Evolutionary conservation across 2,797 vertebrate species (phyloP).

Genomic region (Ptychadena robeensis): DNA sequence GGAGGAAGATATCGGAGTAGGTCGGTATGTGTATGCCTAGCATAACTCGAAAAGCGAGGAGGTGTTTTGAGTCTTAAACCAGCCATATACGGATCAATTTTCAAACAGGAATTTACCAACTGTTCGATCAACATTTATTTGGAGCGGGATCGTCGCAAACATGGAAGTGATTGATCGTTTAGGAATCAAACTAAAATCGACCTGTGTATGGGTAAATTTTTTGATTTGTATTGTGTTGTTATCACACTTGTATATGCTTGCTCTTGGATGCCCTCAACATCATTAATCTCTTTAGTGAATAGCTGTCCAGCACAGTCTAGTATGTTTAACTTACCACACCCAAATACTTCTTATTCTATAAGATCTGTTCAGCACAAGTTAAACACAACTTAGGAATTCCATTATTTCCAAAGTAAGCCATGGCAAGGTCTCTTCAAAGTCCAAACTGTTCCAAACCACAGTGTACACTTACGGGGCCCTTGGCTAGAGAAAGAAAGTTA

Average conservation of each 20-base stretch:
- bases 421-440: not conserved
- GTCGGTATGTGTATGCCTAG: too few relatives aligned
- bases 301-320: not conserved
- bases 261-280: not conserved
- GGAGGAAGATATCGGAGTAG: too few relatives aligned
- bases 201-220: too few relatives aligned
- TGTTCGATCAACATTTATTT: too few relatives aligned
- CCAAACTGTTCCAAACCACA: not conserved
- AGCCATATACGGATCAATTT: too few relatives aligned
- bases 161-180: too few relatives aligned
- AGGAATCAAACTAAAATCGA: too few relatives aligned
- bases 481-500: not conserved
- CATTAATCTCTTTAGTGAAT: not conserved
- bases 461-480: not conserved
- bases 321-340: not conserved
- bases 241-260: not conserved
- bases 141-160: too few relatives aligned
- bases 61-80: too few relatives aligned
- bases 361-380: not conserved
- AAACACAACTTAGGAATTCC: not conserved
- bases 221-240: not conserved
- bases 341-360: not conserved
- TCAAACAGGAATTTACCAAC: too few relatives aligned
- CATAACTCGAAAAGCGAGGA: too few relatives aligned
- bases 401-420: not conserved